phyloP scores from a whole-genome alignment of 2,888 invertebrate genomes.

The Parnassius glacialis region DNA sequence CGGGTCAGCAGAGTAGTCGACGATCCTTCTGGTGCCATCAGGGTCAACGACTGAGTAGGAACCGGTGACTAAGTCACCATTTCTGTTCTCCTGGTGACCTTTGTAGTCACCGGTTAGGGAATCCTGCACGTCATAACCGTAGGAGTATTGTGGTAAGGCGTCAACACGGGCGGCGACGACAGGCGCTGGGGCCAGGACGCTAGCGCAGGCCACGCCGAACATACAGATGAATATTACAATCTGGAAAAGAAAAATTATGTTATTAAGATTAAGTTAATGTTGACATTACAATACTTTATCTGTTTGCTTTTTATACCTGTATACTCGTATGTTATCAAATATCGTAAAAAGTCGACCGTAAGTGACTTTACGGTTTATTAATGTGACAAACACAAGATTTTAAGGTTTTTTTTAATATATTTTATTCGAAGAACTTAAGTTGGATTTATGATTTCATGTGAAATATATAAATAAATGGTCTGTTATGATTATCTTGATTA shows the following conservation, averaged over 20 bases:
- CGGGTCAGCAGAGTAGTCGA: conserved; percentile 79
- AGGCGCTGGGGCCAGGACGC: conserved; percentile 62
- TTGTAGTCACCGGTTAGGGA: conserved; percentile 81
- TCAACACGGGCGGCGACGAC: conserved; percentile 54
- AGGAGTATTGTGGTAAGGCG: conserved; percentile 78
- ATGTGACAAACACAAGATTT: no score
- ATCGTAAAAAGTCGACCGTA: no score
- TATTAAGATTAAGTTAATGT: no score
- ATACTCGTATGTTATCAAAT: no score
- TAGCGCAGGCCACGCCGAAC: conserved; percentile 59
- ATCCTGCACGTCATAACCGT: conserved; percentile 81
- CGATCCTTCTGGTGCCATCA: conserved; percentile 79
- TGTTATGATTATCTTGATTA: no score
- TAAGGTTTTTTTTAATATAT: no score
- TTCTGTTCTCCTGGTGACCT: conserved; percentile 78
- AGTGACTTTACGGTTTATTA: no score
- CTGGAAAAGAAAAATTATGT: conserved; percentile 46
- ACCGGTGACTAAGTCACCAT: conserved; percentile 80
- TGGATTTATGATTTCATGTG: no score
- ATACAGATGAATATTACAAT: conserved; percentile 76
- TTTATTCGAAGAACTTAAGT: no score
- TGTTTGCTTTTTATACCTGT: no score
- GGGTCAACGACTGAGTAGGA: conserved; percentile 79
- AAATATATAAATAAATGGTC: no score
- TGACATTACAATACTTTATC: no score